Evolutionary conservation across 2,888 invertebrate species (phyloP), one percentile per base, ranked within the genome.

Genomic region (Morpho achilles): DNA sequence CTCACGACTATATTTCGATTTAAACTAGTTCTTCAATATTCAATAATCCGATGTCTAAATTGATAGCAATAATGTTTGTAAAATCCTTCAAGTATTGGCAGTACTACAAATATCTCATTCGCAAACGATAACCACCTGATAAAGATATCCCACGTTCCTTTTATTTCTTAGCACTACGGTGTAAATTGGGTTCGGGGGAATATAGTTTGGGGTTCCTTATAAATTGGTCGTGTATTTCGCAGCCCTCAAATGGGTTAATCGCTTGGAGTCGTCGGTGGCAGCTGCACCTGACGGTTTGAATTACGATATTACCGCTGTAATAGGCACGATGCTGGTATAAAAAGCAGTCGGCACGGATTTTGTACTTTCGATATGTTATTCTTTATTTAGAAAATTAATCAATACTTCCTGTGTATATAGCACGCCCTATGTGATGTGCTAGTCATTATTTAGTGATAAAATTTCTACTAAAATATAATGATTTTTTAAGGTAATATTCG

Each of bases 221-320:
- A 63, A 32, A 50, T 62, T 78, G 77, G 79, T 69, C 62, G 71
- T 69, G 55, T 50, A 57, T 56, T 61, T 60, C 62, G 60, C 60
- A 61, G 60, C 65, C 62, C 63, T 68, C 66, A 86, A 87, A 87
- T 85, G 86, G 86, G 85, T 89, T 89, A 88, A 89, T 89, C 85
- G 86, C 73, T 77, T 70, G 80, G 72, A 84, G 82, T 81, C 80
- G 77, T 75, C 72, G 74, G 75, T 76, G 76, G 76, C 87, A 82
- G 84, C 85, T 89, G 89, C 79, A 84, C 80, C 84, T 87, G 89
- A 87, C 87, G 82, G 77, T 73, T 80, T 80, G 84, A 88, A 83
- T 85, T 86, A 87, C 83, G 81, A 82, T 75, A 80, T 80, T 79
- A 78, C 64, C 59, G 64, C 64, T 65, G 67, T 69, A 66, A 68